phyloP scores from a whole-genome alignment of 1,140 invertebrate species.

The Laupala kohalensis region DNA sequence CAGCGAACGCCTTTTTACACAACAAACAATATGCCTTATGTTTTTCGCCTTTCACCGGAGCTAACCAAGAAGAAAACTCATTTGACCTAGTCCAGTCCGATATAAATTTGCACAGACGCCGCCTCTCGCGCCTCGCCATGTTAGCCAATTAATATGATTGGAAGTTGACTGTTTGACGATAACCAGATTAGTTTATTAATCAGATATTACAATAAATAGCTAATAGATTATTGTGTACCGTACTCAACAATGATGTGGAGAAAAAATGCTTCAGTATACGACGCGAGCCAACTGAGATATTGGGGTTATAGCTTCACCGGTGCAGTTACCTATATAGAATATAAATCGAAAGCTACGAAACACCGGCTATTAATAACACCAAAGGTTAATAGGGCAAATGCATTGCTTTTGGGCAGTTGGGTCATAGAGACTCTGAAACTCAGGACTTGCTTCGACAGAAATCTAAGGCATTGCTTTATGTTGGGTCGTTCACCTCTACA shows the following conservation, averaged over 20 bases:
- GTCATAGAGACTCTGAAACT: no score
- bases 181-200: neutral
- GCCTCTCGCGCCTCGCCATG: conserved; percentile 21
- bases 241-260: no score
- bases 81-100: conserved; percentile 21
- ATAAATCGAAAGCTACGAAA: neutral
- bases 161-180: neutral
- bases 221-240: no score
- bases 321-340: neutral
- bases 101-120: conserved; percentile 27
- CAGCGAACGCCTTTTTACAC: conserved; percentile 25
- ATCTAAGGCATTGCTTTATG: no score
- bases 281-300: neutral
- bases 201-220: no score
- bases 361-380: neutral
- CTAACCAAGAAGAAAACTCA: conserved; percentile 24
- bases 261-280: neutral
- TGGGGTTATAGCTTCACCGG: neutral
- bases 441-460: no score
- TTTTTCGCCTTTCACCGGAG: conserved; percentile 23
- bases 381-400: neutral
- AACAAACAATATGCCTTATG: conserved; percentile 26
- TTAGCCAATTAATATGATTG: conserved; percentile 13
- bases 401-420: neutral
- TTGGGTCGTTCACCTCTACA: neutral